Evolutionary conservation across 2,888 invertebrate species (phyloP).

Genomic region (Cheilosia pagana): DNA sequence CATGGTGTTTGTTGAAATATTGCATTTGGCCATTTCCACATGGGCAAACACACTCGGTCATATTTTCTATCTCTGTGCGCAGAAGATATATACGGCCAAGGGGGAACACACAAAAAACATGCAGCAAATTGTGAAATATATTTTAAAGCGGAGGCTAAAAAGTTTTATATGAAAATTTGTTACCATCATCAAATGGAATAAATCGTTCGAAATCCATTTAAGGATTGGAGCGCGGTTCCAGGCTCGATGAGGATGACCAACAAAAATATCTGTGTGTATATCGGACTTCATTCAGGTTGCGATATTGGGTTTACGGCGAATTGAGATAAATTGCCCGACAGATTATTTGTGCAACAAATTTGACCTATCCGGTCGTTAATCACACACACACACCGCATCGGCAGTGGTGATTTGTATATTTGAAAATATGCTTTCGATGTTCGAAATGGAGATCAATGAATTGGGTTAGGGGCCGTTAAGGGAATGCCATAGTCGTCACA

Average conservation of each 20-base stretch:
- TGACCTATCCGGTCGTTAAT: slow-evolving; percentile 58
- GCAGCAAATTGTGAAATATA: slow-evolving; percentile 21
- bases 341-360: slow-evolving; percentile 67
- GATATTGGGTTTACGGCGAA: slow-evolving; percentile 54
- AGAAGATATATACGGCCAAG: slow-evolving; percentile 15
- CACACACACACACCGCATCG: slow-evolving; percentile 42
- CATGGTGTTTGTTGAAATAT: slow-evolving; percentile 72
- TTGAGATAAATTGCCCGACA: slow-evolving; percentile 70
- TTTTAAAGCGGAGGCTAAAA: slow-evolving; percentile 37
- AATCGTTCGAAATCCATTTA: slow-evolving; percentile 59
- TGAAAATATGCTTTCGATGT: slow-evolving; percentile 36
- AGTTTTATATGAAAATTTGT: slow-evolving; percentile 58
- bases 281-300: slow-evolving; percentile 48
- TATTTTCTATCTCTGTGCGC: slow-evolving; percentile 15
- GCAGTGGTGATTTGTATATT: slow-evolving; percentile 38
- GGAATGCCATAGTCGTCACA: background rate
- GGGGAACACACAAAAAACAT: slow-evolving; percentile 4
- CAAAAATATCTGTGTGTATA: slow-evolving; percentile 2
- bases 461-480: slow-evolving; percentile 21
- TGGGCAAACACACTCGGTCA: slow-evolving; percentile 45
- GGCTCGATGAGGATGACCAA: slow-evolving; percentile 1
- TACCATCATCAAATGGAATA: slow-evolving; percentile 61
- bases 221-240: slow-evolving; percentile 6
- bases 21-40: slow-evolving; percentile 73
- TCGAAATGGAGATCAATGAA: slow-evolving; percentile 45